phyloP scores from a whole-genome alignment of 2,888 invertebrate species.

The Eristalis pertinax region DNA sequence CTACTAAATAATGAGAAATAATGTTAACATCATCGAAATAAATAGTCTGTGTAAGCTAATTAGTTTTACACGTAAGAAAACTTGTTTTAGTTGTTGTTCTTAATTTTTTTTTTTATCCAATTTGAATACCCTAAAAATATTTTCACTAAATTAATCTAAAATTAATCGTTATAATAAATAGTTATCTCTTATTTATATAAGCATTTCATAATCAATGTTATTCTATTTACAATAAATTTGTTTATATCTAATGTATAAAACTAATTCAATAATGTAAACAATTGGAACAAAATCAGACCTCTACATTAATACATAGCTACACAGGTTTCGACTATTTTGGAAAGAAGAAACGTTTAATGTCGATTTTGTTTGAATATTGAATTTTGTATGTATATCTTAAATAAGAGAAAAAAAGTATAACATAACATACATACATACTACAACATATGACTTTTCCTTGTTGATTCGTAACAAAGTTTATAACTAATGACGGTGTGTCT shows the following conservation, averaged over 20 bases:
- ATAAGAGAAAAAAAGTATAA: background rate
- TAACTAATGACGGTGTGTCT: background rate
- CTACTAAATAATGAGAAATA: background rate
- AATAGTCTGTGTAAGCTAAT: background rate
- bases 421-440: background rate
- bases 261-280: slow-evolving; percentile 20
- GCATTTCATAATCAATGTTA: slow-evolving; percentile 21
- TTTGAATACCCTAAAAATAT: slow-evolving; percentile 14
- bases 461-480: background rate
- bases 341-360: slow-evolving; percentile 3
- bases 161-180: slow-evolving; percentile 25
- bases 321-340: slow-evolving; percentile 17
- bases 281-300: slow-evolving; percentile 4
- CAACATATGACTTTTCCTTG: background rate
- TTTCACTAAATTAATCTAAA: slow-evolving; percentile 20
- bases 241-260: slow-evolving; percentile 17
- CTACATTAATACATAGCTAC: slow-evolving; percentile 10
- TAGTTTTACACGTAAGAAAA: background rate
- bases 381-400: background rate
- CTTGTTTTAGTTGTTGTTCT: background rate
- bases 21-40: background rate
- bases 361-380: background rate
- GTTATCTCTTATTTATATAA: slow-evolving; percentile 20
- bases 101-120: background rate
- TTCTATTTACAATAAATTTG: background rate